Percentiles rank a stretch among this genome's conserved stretches.
These are phyloP conservation scores for Pachydiplax longipennis DNA, from an alignment of 2,888 invertebrate species.

Conservation along the genomic window DNA sequence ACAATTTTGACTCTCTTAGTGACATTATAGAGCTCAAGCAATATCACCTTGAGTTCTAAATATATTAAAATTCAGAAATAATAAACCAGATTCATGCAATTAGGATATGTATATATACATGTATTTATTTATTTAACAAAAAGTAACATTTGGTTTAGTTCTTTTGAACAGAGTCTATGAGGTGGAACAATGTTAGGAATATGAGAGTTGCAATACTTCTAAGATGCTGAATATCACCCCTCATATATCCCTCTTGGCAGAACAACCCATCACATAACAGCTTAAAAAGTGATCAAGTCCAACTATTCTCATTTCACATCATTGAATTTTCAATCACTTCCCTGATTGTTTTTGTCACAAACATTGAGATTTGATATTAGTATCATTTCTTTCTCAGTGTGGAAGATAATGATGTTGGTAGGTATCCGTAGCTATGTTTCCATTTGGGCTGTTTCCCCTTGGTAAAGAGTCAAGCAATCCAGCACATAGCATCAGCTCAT, in stretches of 20 bases:
- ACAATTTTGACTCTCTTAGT: no score
- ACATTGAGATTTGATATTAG: no score
- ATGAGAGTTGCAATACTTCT: not conserved
- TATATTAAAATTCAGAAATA: no score
- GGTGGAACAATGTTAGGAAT: not conserved
- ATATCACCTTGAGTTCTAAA: no score
- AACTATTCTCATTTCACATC: not conserved
- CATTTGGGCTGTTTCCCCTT: not conserved
- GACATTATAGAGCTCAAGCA: no score
- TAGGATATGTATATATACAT: not conserved
- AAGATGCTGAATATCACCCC: not conserved
- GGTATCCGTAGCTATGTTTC: not conserved
- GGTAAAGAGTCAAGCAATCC: not conserved
- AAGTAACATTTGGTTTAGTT: not conserved
- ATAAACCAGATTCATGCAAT: no score
- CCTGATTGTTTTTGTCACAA: not conserved
- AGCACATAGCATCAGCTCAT: constrained; percentile 24
- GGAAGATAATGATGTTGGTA: constrained; percentile 16
- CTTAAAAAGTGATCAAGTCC: not conserved
- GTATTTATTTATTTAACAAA: not conserved
- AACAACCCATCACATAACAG: not conserved
- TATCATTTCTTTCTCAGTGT: not conserved
- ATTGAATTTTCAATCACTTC: not conserved
- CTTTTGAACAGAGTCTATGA: not conserved
- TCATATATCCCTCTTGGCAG: not conserved